phyloP scores from a whole-genome alignment of 2,113 vertebrate species.

The Morone chrysops region DNA sequence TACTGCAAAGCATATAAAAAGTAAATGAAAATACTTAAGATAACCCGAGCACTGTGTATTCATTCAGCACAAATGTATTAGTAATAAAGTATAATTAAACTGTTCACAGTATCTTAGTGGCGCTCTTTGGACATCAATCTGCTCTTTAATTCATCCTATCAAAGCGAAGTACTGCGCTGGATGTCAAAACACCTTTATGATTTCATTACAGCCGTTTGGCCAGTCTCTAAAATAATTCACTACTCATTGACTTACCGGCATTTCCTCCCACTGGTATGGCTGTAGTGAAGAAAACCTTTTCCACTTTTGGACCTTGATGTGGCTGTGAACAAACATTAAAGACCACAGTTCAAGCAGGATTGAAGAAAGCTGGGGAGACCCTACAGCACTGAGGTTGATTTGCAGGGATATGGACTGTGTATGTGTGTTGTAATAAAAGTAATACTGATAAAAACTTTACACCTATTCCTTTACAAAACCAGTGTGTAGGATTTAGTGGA shows the following conservation, averaged over 20 bases:
- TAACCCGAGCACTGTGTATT: too few species aligned
- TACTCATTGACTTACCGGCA: conserved; percentile 85
- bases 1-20: neutral
- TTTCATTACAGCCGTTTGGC: conserved; percentile 26
- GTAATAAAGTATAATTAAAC: neutral
- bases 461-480: neutral
- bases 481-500: neutral
- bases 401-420: neutral
- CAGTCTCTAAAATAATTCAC: neutral
- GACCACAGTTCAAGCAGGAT: neutral
- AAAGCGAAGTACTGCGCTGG: neutral
- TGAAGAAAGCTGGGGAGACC: neutral
- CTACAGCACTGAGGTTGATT: neutral
- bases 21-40: neutral
- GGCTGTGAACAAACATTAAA: conserved; percentile 65
- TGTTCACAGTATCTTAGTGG: neutral
- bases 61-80: too few species aligned
- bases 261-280: conserved; percentile 94
- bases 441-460: neutral
- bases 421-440: neutral
- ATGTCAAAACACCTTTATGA: conserved; percentile 13
- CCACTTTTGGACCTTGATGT: conserved; percentile 92
- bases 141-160: neutral
- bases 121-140: conserved; percentile 3
- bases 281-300: conserved; percentile 98